Percentiles rank a stretch among this genome's conserved stretches.
These are phyloP conservation scores for Microplitis deprimator DNA, from an alignment of 2,888 invertebrate species.

Conservation along the genomic window DNA sequence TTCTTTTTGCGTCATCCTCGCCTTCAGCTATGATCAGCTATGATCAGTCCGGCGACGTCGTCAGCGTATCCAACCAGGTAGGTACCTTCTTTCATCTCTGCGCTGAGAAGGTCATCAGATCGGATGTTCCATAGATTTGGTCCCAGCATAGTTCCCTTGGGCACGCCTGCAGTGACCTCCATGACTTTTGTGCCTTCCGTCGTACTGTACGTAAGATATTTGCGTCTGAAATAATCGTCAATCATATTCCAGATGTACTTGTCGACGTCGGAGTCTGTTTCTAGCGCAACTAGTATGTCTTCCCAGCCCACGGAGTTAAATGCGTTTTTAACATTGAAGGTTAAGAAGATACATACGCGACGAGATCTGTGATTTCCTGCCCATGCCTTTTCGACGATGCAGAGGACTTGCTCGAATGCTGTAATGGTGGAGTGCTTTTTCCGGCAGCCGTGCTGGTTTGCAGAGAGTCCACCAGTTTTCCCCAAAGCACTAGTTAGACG, in stretches of 20 bases:
- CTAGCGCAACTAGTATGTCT: constrained; percentile 37
- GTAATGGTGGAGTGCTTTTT: constrained; percentile 46
- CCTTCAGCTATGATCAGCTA: constrained; percentile 41
- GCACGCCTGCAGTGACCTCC: constrained; percentile 44
- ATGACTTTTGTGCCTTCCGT: constrained; percentile 37
- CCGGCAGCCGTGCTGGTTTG: constrained; percentile 39
- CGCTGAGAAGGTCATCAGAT: constrained; percentile 45
- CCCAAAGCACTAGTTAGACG: constrained; percentile 48
- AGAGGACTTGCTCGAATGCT: constrained; percentile 44
- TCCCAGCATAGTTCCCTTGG: constrained; percentile 50
- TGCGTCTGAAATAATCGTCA: constrained; percentile 45
- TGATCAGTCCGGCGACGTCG: constrained; percentile 45
- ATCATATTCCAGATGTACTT: constrained; percentile 37
- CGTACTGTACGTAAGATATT: constrained; percentile 44
- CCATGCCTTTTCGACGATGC: constrained; percentile 27
- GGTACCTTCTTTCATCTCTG: constrained; percentile 41
- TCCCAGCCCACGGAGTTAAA: constrained; percentile 37
- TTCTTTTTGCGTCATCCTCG: constrained; percentile 26
- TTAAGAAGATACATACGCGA: constrained; percentile 44
- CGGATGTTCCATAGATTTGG: constrained; percentile 51
- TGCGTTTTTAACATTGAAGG: constrained; percentile 41
- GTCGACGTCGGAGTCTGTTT: constrained; percentile 37
- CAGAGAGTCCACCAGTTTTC: constrained; percentile 12
- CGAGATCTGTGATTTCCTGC: constrained; percentile 40
- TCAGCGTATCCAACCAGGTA: constrained; percentile 49